Evolutionary conservation across 1,140 invertebrate species (phyloP).

Genomic region (Vanessa atalanta): DNA sequence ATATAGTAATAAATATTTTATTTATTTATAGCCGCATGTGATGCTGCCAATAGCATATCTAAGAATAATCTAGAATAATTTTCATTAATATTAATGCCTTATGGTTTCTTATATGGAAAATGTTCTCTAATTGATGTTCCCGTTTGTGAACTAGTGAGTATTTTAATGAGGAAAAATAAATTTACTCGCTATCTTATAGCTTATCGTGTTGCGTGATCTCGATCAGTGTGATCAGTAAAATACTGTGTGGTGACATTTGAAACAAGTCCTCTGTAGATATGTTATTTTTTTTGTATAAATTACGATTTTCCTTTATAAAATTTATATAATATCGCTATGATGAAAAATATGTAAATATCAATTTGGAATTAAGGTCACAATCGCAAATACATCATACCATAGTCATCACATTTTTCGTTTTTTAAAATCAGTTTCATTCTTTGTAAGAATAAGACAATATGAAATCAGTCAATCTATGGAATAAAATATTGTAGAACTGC

Average conservation of each 20-base stretch:
- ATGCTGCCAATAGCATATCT: not conserved
- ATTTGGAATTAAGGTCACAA: too few relatives aligned
- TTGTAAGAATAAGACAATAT: too few relatives aligned
- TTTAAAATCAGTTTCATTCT: too few relatives aligned
- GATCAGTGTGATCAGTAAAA: constrained; percentile 9
- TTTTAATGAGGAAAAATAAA: constrained; percentile 18
- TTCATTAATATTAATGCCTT: constrained; percentile 24
- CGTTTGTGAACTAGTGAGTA: constrained; percentile 11
- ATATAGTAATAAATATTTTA: too few relatives aligned
- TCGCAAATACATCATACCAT: too few relatives aligned
- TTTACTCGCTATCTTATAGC: constrained; percentile 7
- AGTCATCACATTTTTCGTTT: too few relatives aligned
- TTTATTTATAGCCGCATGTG: too few relatives aligned
- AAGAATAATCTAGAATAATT: constrained; percentile 8
- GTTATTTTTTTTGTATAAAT: not conserved
- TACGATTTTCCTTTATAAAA: not conserved
- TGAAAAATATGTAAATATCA: too few relatives aligned
- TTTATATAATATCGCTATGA: too few relatives aligned
- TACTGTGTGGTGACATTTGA: constrained; percentile 4
- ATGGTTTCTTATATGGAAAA: constrained; percentile 24
- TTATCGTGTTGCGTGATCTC: constrained; percentile 13
- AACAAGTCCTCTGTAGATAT: not conserved
- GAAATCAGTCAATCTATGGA: too few relatives aligned
- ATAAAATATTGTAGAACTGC: too few relatives aligned
- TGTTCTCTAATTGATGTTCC: constrained; percentile 27